Base-by-base conservation (phyloP, 1,140 invertebrate genomes). In the Calosoma granatense region DNA sequence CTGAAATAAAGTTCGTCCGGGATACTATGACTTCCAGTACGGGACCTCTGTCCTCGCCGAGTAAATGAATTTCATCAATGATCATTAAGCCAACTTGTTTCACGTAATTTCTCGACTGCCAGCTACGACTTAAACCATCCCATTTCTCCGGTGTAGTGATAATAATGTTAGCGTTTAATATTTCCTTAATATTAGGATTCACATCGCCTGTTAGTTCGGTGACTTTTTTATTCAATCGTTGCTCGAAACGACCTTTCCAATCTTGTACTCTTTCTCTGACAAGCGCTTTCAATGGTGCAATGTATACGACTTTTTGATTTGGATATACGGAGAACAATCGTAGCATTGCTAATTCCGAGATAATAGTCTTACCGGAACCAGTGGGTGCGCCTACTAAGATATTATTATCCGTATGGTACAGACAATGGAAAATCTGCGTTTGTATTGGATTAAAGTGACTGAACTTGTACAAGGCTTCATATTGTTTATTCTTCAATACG, bases 121-220 rank as follows among this genome's bases (percentile, higher is more conserved):
- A 99, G 58, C 90, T 94, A 61, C 97, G 81, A 71, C 92, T 97
- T 56, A 99, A 92, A 59, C 95, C 96, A 71, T 99, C 97, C 97
- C 97, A 99, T 73, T 99, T 99, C 74, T 99, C 97, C 0, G 97
- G 97, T 0, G 97, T 99, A 1, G 96, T 98, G 0, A 99, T 92
- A 62, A 99, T 98, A 1, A 99, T 84, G 67, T 92, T 86, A 0
- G 96, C 86, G 53, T 72, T 78, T 0, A 81, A 76, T 56, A 99
- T 92, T 0, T 92, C 86, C 63, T 83, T 76, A 53, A 92, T 84
- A 73, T 97, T 94, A 0, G 97, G 97, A 0, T 92, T 89, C 1
- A 96, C 88, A 75, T 99, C 97, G 63, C 88, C 97, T 56, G 97
- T 99, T 53, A 99, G 75, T 74, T 99, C 97, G 0, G 98, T 90